These are phyloP conservation scores for Phyllotreta cruciferae DNA, from an alignment of 2,888 invertebrate genomes.

Conservation along the genomic window DNA sequence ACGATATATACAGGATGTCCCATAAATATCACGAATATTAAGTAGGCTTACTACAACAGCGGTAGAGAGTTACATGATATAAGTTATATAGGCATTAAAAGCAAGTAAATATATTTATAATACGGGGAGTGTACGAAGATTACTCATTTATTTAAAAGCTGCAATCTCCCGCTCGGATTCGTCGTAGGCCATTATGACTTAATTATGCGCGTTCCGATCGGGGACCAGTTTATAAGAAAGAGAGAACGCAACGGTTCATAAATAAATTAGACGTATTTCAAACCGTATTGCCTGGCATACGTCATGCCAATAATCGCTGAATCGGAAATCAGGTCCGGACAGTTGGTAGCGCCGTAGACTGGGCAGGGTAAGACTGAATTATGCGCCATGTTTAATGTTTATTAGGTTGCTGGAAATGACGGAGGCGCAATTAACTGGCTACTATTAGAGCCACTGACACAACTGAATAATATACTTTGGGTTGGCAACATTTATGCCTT, in stretches of 20 bases:
- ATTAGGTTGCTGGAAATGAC: conserved; percentile 60
- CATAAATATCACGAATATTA: too few species aligned
- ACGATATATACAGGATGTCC: too few species aligned
- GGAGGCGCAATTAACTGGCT: conserved; percentile 58
- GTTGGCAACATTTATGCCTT: conserved; percentile 27
- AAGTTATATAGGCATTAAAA: too few species aligned
- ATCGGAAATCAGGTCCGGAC: conserved; percentile 51
- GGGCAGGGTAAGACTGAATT: conserved; percentile 59
- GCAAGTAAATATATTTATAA: too few species aligned
- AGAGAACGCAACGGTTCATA: conserved; percentile 45
- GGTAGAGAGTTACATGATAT: too few species aligned
- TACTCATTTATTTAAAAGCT: conserved; percentile 21
- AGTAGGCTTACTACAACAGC: too few species aligned
- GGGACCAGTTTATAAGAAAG: conserved; percentile 40
- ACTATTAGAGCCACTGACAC: conserved; percentile 53
- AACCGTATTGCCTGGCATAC: conserved; percentile 45
- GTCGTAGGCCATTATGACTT: conserved; percentile 41
- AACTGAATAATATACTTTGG: conserved; percentile 54
- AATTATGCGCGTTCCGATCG: conserved; percentile 46
- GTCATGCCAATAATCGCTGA: conserved; percentile 50
- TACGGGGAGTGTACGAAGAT: background rate
- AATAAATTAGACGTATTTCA: conserved; percentile 51
- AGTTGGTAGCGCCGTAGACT: conserved; percentile 48
- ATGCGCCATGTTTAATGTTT: conserved; percentile 60
- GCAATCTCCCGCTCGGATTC: conserved; percentile 24